Conservation (phyloP, 1,140 invertebrate genomes). For the Meloidogyne floridensis region DNA sequence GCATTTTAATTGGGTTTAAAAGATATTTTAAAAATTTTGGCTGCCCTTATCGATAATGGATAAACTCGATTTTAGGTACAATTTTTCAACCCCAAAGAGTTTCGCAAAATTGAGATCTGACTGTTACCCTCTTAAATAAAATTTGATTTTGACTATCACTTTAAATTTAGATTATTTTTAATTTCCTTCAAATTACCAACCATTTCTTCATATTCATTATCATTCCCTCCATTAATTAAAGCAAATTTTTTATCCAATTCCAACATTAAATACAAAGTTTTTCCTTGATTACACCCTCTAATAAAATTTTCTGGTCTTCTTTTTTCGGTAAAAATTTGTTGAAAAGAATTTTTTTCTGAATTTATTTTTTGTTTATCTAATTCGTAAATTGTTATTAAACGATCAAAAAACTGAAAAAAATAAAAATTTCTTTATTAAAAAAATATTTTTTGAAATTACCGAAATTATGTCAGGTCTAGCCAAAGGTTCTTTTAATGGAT, state of each 20-base stretch:
- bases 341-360: background rate
- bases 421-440: background rate
- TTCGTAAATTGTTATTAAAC: constrained; percentile 34
- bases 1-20: too few species aligned
- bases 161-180: background rate
- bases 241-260: constrained; percentile 62
- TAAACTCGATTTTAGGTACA: too few species aligned
- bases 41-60: too few species aligned
- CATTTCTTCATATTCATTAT: constrained; percentile 42
- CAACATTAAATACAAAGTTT: constrained; percentile 61
- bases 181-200: background rate
- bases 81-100: too few species aligned
- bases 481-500: constrained; percentile 60
- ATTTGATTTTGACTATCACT: background rate
- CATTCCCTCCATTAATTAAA: constrained; percentile 41
- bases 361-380: constrained; percentile 25
- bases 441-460: constrained; percentile 28
- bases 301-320: constrained; percentile 57
- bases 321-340: constrained; percentile 32
- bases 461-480: constrained; percentile 55
- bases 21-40: too few species aligned
- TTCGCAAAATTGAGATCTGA: too few species aligned
- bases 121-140: too few species aligned
- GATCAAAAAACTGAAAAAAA: constrained; percentile 38
- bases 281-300: constrained; percentile 51